phyloP scores from a whole-genome alignment of 23 tunicate species.

The Trididemnum clinides region DNA sequence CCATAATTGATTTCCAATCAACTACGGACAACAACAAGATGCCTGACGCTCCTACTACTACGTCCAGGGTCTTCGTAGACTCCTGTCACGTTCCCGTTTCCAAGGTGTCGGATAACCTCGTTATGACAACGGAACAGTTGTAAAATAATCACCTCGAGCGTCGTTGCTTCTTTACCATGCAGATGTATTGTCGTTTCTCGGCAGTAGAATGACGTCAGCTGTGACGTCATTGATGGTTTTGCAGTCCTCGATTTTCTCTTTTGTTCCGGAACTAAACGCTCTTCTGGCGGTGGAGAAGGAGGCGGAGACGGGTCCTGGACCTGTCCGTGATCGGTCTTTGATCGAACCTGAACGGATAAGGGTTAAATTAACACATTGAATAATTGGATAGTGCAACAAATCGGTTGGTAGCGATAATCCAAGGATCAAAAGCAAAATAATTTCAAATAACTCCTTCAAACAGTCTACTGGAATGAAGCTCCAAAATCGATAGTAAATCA shows the following conservation, averaged over 20 bases:
- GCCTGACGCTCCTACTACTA: no score
- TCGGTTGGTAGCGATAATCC: not conserved
- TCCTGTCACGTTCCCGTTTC: no score
- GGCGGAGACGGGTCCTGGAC: conserved; percentile 55
- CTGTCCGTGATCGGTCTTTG: conserved; percentile 79
- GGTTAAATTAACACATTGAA: not conserved
- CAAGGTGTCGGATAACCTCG: no score
- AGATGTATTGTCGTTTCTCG: conserved; percentile 49
- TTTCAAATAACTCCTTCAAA: no score
- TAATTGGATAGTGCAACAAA: not conserved
- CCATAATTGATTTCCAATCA: no score
- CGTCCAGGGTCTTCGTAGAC: no score
- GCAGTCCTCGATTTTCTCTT: not conserved
- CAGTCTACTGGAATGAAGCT: no score
- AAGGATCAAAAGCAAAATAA: no score
- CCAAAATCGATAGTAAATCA: no score
- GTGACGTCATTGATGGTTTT: conserved; percentile 56
- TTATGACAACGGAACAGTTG: no score
- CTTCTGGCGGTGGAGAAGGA: conserved; percentile 57
- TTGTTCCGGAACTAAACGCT: conserved; percentile 26
- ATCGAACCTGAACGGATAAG: conserved; percentile 45
- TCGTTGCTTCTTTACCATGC: conserved; percentile 44
- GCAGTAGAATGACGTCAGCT: conserved; percentile 81
- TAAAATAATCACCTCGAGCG: conserved; percentile 55
- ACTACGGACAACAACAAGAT: no score